Conservation (phyloP, 2,797 vertebrate species). For the Lerista edwardsae region DNA sequence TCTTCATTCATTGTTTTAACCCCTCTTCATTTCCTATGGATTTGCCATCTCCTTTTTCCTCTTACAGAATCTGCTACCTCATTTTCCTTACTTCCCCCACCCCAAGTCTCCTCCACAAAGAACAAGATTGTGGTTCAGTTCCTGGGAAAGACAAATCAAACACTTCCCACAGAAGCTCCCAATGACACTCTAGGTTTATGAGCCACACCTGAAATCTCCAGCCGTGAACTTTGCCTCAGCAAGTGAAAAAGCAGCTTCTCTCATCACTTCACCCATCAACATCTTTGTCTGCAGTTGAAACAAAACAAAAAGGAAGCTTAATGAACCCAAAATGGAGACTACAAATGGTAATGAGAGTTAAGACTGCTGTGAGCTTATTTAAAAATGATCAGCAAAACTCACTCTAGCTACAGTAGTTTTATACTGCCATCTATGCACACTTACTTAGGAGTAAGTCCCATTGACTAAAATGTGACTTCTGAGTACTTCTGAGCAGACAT, state of each 20-base stretch:
- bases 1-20: neutral
- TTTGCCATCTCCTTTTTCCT: neutral
- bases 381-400: conserved; percentile 1
- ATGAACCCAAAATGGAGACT: conserved; percentile 8
- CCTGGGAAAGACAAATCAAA: neutral
- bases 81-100: too few relatives aligned
- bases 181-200: neutral
- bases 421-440: neutral
- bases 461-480: too few relatives aligned
- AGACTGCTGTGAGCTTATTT: neutral
- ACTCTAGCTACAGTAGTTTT: neutral
- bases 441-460: too few relatives aligned
- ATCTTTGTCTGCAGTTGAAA: conserved; percentile 88
- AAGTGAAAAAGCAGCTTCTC: conserved; percentile 97
- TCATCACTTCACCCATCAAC: conserved; percentile 98
- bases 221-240: conserved; percentile 99
- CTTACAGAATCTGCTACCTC: neutral
- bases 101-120: conserved; percentile 1
- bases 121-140: neutral
- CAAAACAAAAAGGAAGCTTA: conserved; percentile 23
- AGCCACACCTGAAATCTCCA: conserved; percentile 93
- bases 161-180: neutral
- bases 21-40: neutral
- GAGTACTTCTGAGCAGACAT: too few relatives aligned
- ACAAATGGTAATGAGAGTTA: neutral